Conservation (phyloP, 2,888 invertebrate species). For the Cephus spinipes region DNA sequence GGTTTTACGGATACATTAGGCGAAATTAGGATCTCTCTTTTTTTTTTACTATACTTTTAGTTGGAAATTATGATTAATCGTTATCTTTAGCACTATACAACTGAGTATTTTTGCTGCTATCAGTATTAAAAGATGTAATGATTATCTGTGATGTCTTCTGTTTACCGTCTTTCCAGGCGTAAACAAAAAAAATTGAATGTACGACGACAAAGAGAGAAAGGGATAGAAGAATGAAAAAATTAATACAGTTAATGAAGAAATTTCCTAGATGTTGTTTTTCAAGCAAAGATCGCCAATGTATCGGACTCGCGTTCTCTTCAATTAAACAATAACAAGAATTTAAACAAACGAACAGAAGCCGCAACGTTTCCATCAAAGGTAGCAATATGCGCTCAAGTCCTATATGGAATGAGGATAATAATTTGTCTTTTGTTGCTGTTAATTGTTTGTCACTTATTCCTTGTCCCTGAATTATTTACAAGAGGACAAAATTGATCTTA, state of each 20-base stretch:
- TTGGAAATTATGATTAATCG: background rate
- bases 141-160: background rate
- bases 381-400: background rate
- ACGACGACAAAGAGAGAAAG: background rate
- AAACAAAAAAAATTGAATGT: background rate
- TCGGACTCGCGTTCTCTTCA: background rate
- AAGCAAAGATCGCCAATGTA: background rate
- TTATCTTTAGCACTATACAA: background rate
- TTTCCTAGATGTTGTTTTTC: background rate
- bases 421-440: background rate
- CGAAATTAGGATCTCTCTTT: background rate
- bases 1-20: background rate
- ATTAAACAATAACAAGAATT: background rate
- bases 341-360: background rate
- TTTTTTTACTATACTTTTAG: background rate
- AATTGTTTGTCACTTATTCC: background rate
- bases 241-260: background rate
- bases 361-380: background rate
- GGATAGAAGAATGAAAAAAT: background rate
- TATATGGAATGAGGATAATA: background rate
- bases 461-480: background rate
- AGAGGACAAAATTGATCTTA: background rate
- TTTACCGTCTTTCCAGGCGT: background rate
- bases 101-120: conserved; percentile 1
- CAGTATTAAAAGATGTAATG: background rate